These are phyloP conservation scores for Heliconius cydno DNA, from an alignment of 2,888 invertebrate genomes.

Conservation along the genomic window DNA sequence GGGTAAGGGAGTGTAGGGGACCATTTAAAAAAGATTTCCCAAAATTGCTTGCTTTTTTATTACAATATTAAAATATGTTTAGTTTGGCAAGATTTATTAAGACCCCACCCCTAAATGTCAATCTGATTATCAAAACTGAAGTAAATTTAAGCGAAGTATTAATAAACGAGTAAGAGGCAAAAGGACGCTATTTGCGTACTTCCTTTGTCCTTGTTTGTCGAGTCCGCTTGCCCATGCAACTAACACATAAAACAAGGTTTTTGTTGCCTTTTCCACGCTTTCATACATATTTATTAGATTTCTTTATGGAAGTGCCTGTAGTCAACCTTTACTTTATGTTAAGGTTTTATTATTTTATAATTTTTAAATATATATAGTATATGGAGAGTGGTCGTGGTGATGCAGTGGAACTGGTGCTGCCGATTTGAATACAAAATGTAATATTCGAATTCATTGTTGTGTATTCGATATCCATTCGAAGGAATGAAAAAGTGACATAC, in stretches of 20 bases:
- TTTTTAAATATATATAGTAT: too few species aligned
- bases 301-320: constrained; percentile 9
- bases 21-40: too few species aligned
- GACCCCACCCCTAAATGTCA: background rate
- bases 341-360: background rate
- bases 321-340: background rate
- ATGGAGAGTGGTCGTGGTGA: too few species aligned
- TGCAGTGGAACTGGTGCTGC: too few species aligned
- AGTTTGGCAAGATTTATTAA: background rate
- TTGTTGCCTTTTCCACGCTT: constrained; percentile 21
- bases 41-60: too few species aligned
- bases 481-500: too few species aligned
- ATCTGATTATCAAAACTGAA: background rate
- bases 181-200: constrained; percentile 13
- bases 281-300: constrained; percentile 30
- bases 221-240: constrained; percentile 12
- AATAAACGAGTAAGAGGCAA: constrained; percentile 14
- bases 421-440: too few species aligned
- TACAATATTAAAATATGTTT: too few species aligned
- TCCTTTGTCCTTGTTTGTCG: constrained; percentile 20
- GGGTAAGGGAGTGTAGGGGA: too few species aligned
- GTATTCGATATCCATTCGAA: too few species aligned
- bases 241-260: constrained; percentile 22
- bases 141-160: background rate
- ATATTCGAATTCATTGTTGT: too few species aligned